Evolutionary conservation across 1,140 invertebrate genomes (phyloP).

Genomic region (Agrilus planipennis): DNA sequence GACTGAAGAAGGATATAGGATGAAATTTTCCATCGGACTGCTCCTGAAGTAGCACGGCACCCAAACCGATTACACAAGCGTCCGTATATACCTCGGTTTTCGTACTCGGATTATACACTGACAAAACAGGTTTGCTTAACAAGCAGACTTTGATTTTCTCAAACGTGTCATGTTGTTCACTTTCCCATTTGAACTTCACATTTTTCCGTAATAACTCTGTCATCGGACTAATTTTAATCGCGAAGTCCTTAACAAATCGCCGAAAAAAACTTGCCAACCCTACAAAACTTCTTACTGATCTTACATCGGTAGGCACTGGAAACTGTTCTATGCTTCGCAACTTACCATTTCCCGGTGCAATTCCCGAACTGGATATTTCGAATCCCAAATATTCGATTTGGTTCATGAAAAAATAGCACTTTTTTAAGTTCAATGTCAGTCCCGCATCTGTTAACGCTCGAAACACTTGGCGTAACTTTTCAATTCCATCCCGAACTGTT

Average conservation of each 20-base stretch:
- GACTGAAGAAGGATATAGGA: constrained; percentile 22
- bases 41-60: constrained; percentile 15
- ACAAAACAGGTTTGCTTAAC: constrained; percentile 14
- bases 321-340: constrained; percentile 19
- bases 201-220: constrained; percentile 25
- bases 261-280: constrained; percentile 26
- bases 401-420: background rate
- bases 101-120: constrained; percentile 16
- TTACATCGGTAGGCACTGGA: constrained; percentile 18
- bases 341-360: constrained; percentile 24
- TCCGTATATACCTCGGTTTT: constrained; percentile 25
- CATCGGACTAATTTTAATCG: constrained; percentile 22
- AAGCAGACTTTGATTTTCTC: constrained; percentile 10
- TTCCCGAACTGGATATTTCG: constrained; percentile 15
- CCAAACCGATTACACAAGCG: constrained; percentile 21
- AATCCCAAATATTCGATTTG: constrained; percentile 17
- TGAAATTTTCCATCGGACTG: constrained; percentile 10
- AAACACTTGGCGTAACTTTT: background rate
- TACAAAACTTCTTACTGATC: constrained; percentile 26
- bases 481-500: constrained; percentile 20
- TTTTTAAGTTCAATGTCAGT: background rate
- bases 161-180: constrained; percentile 18
- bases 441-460: background rate
- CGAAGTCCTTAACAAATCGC: constrained; percentile 23
- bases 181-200: constrained; percentile 19